These are phyloP conservation scores for Byasa hedistus DNA, from an alignment of 2,888 invertebrate species.

Conservation along the genomic window DNA sequence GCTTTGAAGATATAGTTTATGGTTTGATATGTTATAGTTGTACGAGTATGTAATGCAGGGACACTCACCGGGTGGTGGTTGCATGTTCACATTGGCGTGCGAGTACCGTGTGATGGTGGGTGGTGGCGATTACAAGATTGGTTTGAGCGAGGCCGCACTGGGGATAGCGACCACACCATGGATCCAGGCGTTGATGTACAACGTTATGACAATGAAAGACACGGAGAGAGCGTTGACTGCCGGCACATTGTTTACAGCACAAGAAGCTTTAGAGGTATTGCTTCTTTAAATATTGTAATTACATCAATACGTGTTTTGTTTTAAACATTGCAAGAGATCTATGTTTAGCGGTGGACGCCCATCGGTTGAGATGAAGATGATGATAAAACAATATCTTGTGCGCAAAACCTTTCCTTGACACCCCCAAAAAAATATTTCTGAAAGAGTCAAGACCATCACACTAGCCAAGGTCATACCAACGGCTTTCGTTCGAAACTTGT, in stretches of 20 bases:
- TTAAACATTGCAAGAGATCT: no score
- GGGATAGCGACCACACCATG: conserved; percentile 85
- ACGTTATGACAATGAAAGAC: conserved; percentile 78
- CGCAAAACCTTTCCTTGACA: no score
- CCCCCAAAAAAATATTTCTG: no score
- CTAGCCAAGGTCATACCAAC: no score
- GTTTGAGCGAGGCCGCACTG: conserved; percentile 87
- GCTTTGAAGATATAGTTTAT: no score
- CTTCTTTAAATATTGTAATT: neutral
- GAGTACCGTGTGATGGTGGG: conserved; percentile 83
- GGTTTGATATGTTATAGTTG: no score
- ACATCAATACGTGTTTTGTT: no score
- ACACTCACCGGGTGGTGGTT: conserved; percentile 78
- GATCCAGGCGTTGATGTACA: conserved; percentile 75
- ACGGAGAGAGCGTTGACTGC: conserved; percentile 84
- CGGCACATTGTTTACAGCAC: conserved; percentile 83
- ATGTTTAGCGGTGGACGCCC: no score
- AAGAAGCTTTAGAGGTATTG: conserved; percentile 81
- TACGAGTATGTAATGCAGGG: conserved; percentile 46
- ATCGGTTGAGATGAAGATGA: no score
- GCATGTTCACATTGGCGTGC: conserved; percentile 80
- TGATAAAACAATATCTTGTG: no score
- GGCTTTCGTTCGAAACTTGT: no score
- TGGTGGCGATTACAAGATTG: conserved; percentile 75
- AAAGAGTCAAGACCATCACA: no score